Conservation (phyloP, 2,797 vertebrate species). For the Phalanger gymnotis region DNA sequence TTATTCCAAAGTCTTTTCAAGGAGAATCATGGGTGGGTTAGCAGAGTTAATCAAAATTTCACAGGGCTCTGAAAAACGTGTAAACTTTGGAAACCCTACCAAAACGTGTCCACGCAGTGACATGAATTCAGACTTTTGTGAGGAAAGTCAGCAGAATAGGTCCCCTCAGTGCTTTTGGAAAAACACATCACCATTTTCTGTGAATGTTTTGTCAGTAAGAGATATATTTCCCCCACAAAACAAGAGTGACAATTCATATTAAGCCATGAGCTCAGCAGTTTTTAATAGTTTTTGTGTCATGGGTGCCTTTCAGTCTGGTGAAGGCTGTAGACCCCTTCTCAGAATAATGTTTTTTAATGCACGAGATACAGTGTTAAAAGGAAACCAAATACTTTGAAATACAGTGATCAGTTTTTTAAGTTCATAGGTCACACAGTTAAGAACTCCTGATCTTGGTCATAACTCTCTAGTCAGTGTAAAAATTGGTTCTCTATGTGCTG, state of each 20-base stretch:
- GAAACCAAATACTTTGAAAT: neutral
- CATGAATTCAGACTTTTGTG: neutral
- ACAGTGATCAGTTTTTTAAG: neutral
- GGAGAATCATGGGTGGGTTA: neutral
- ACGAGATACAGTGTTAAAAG: neutral
- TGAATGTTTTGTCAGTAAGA: neutral
- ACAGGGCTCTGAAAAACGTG: neutral
- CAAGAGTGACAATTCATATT: neutral
- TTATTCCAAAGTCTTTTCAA: neutral
- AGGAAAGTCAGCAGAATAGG: neutral
- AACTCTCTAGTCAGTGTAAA: neutral
- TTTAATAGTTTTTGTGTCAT: neutral
- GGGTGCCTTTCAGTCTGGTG: neutral
- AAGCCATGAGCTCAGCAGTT: neutral
- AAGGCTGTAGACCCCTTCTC: neutral
- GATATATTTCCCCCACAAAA: neutral
- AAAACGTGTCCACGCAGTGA: neutral
- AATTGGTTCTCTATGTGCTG: neutral
- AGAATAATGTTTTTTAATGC: neutral
- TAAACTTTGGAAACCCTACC: neutral
- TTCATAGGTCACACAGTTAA: neutral
- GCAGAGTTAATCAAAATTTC: neutral
- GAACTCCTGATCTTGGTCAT: neutral
- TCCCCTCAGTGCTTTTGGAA: neutral
- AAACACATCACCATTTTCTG: neutral